Conservation (phyloP, 2,888 invertebrate species). For the Agonum fuliginosum region DNA sequence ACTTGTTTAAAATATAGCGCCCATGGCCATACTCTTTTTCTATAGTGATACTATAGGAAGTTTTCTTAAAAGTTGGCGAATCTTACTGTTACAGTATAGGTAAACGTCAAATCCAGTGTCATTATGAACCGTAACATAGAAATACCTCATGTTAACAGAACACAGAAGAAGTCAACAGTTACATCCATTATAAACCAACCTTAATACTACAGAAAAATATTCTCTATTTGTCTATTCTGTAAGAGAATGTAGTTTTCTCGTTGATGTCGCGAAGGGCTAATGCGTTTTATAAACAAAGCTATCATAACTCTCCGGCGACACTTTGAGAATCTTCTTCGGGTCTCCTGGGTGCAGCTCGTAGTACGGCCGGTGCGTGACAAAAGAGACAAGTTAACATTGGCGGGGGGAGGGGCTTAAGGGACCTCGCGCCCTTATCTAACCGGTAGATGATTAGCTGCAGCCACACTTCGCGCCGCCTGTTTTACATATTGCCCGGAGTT, state of each 20-base stretch:
- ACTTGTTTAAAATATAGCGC: too few relatives aligned
- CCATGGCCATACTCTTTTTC: too few relatives aligned
- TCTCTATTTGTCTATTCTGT: too few relatives aligned
- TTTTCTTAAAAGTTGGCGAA: too few relatives aligned
- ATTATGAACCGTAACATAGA: too few relatives aligned
- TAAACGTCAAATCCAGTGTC: too few relatives aligned
- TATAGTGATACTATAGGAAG: too few relatives aligned
- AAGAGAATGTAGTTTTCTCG: background rate
- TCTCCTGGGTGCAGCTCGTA: constrained; percentile 26
- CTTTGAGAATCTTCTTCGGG: constrained; percentile 1
- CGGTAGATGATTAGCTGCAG: constrained; percentile 53
- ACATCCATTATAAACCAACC: too few relatives aligned
- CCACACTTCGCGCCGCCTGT: constrained; percentile 35
- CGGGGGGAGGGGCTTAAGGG: background rate
- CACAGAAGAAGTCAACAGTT: too few relatives aligned
- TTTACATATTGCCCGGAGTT: constrained; percentile 38
- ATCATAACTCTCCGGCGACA: constrained; percentile 8
- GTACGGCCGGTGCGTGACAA: constrained; percentile 49
- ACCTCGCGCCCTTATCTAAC: constrained; percentile 55
- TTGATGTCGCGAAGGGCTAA: background rate
- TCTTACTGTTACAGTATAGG: too few relatives aligned
- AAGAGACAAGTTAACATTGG: constrained; percentile 56
- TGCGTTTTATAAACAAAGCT: constrained; percentile 8
- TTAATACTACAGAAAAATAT: too few relatives aligned
- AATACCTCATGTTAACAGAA: too few relatives aligned